These are phyloP conservation scores for Exocentrus adspersus DNA, from an alignment of 2,888 invertebrate genomes.

Conservation along the genomic window DNA sequence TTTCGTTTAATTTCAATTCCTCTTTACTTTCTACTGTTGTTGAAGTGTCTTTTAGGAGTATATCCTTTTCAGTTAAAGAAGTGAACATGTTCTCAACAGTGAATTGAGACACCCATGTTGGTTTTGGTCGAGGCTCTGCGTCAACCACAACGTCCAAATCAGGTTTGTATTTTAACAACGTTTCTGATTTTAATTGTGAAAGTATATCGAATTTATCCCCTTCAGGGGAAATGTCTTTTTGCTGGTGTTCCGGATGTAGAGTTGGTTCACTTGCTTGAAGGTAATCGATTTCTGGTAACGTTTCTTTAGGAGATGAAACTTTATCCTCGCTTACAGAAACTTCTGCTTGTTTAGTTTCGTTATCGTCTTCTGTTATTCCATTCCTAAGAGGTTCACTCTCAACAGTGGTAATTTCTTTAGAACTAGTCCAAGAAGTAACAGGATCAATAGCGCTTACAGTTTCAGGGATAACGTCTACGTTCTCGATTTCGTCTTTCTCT, in stretches of 20 bases:
- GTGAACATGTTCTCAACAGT: background rate
- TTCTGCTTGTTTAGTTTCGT: background rate
- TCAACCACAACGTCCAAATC: constrained; percentile 38
- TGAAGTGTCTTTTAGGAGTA: background rate
- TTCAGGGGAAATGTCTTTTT: background rate
- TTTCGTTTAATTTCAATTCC: background rate
- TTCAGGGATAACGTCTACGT: constrained; percentile 19
- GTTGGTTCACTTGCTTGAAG: constrained; percentile 13
- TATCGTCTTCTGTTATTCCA: background rate
- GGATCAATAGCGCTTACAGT: constrained; percentile 2
- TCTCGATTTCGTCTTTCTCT: constrained; percentile 31
- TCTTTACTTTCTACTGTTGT: background rate
- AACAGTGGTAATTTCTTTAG: background rate
- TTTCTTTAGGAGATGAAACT: constrained; percentile 22
- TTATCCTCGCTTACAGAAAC: background rate
- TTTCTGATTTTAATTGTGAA: constrained; percentile 43
- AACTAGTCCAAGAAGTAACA: background rate
- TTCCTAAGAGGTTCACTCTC: no score
- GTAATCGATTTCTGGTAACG: constrained; percentile 38
- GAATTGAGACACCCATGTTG: constrained; percentile 4
- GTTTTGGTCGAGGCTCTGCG: constrained; percentile 21
- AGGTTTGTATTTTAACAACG: constrained; percentile 44
- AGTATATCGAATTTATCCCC: constrained; percentile 36
- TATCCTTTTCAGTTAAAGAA: background rate
- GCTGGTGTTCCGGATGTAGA: background rate